phyloP scores from a whole-genome alignment of 2,797 vertebrate species.

The Emys orbicularis region DNA sequence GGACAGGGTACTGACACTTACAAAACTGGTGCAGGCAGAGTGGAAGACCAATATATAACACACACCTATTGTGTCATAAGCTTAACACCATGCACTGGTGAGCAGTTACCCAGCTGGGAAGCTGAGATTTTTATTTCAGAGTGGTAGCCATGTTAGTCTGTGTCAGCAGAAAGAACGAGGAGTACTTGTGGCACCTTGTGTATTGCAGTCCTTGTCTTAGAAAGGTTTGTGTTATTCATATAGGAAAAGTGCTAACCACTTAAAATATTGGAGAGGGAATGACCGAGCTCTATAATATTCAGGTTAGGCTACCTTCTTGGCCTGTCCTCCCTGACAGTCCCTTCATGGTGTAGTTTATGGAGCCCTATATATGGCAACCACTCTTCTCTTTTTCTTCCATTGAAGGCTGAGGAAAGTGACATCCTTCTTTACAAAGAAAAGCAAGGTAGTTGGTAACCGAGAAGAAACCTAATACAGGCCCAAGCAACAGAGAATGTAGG shows the following conservation, averaged over 20 bases:
- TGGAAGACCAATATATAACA: fast-evolving
- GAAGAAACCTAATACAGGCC: background rate
- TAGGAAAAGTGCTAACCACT: background rate
- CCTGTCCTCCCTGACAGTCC: background rate
- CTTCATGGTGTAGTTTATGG: background rate
- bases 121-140: fast-evolving
- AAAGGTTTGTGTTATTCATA: background rate
- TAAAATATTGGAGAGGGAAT: background rate
- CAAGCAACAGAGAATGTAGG: background rate
- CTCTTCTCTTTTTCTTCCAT: background rate
- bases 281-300: background rate
- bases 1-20: background rate
- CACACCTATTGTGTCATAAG: background rate
- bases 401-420: background rate
- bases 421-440: background rate
- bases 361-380: background rate
- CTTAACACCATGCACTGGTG: background rate
- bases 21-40: background rate
- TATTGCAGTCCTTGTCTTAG: background rate
- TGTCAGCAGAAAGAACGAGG: no score
- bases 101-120: background rate
- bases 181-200: no score
- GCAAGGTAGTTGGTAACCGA: conserved; percentile 36
- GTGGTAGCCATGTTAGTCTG: no score
- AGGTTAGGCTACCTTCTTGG: background rate